Conservation (phyloP, 2,888 invertebrate genomes). For the Andrena bicolor region DNA sequence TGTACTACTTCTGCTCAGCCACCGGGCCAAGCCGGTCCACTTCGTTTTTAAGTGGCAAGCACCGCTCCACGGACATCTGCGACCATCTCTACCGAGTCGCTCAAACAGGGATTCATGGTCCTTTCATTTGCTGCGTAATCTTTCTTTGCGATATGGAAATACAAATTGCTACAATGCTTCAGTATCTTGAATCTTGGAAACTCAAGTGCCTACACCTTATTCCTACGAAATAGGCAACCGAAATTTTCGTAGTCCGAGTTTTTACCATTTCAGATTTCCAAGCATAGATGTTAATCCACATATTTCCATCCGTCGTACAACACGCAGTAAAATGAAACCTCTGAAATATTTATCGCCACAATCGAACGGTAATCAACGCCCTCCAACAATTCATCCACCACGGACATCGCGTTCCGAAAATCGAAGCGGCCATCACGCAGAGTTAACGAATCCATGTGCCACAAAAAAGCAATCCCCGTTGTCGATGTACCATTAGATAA, state of each 20-base stretch:
- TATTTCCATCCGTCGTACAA: too few relatives aligned
- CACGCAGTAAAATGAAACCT: too few relatives aligned
- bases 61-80: constrained; percentile 79
- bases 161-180: background rate
- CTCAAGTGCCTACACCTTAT: too few relatives aligned
- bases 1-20: constrained; percentile 76
- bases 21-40: constrained; percentile 76
- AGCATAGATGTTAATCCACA: too few relatives aligned
- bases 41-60: constrained; percentile 79
- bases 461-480: constrained; percentile 49
- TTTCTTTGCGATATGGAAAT: background rate
- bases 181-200: background rate
- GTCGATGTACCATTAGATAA: constrained; percentile 71
- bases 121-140: background rate
- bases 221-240: too few relatives aligned
- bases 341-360: too few relatives aligned
- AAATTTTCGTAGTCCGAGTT: too few relatives aligned
- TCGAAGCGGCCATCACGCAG: constrained; percentile 20
- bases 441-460: constrained; percentile 56
- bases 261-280: too few relatives aligned
- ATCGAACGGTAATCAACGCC: too few relatives aligned
- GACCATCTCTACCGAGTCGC: constrained; percentile 38
- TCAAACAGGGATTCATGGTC: background rate
- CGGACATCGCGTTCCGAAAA: background rate
- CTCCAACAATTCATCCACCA: background rate